A percentile compares a stretch with the other conserved stretches of the same genome.
phyloP scores from a whole-genome alignment of 2,888 invertebrate genomes.

The Dynastes maya region DNA sequence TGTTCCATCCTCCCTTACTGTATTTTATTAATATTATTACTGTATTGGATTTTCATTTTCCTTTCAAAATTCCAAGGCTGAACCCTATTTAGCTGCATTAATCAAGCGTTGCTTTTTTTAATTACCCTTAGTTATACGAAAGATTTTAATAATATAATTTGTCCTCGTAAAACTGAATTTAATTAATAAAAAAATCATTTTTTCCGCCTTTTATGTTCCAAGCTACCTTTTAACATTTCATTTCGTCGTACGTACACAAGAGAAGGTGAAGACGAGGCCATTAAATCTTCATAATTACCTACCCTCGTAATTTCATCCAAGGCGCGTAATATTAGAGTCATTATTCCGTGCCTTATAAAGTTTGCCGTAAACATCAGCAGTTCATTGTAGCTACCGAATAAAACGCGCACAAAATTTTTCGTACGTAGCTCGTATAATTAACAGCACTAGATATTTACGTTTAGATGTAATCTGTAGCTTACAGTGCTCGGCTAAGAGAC shows the following conservation, averaged over 20 bases:
- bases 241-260: neutral
- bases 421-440: neutral
- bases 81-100: too few species aligned
- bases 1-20: too few species aligned
- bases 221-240: neutral
- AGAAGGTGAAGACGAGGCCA: neutral
- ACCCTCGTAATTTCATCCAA: slow-evolving; percentile 9
- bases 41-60: too few species aligned
- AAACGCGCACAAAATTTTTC: slow-evolving; percentile 1
- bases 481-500: neutral
- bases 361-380: neutral
- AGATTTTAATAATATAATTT: too few species aligned
- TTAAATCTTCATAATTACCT: slow-evolving; percentile 19
- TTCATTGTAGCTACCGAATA: neutral
- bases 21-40: too few species aligned
- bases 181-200: too few species aligned
- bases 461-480: slow-evolving; percentile 3
- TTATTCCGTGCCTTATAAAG: slow-evolving; percentile 1
- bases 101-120: too few species aligned
- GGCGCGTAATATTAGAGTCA: neutral
- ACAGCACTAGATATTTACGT: slow-evolving; percentile 8
- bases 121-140: too few species aligned
- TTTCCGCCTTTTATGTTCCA: neutral
- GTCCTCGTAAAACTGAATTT: too few species aligned
- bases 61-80: too few species aligned